Conservation (phyloP, 92 coral and sea anemone genomes). For the Diadumene lineata region DNA sequence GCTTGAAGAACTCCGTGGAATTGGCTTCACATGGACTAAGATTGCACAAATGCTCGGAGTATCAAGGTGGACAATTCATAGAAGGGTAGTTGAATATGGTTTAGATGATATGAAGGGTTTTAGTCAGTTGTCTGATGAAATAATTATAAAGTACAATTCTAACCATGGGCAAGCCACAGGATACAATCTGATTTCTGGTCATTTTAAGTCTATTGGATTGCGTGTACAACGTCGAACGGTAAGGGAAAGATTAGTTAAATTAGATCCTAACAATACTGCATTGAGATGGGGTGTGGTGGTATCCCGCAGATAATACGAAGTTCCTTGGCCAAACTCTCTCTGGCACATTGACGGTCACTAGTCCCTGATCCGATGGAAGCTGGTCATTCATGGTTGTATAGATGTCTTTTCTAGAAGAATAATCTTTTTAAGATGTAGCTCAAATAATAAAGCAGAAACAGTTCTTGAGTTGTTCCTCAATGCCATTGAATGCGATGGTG, state of each 20-base stretch:
- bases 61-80: slow-evolving; percentile 49
- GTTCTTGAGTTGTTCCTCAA: slow-evolving; percentile 46
- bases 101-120: slow-evolving; percentile 18
- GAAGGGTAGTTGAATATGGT: slow-evolving; percentile 33
- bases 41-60: slow-evolving; percentile 38
- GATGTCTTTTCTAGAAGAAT: slow-evolving; percentile 71
- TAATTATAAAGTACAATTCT: slow-evolving; percentile 36
- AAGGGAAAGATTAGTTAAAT: slow-evolving; percentile 39
- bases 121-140: slow-evolving; percentile 30
- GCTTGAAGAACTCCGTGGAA: slow-evolving; percentile 30
- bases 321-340: slow-evolving; percentile 61
- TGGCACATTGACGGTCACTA: slow-evolving; percentile 80
- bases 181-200: slow-evolving; percentile 42
- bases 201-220: slow-evolving; percentile 49
- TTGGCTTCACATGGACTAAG: slow-evolving; percentile 32
- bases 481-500: slow-evolving; percentile 49
- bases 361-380: slow-evolving; percentile 62
- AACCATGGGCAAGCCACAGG: slow-evolving; percentile 53
- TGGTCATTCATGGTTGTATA: slow-evolving; percentile 69
- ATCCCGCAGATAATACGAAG: slow-evolving; percentile 46
- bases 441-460: slow-evolving; percentile 57
- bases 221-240: slow-evolving; percentile 48
- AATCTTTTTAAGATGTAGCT: slow-evolving; percentile 50
- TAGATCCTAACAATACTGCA: slow-evolving; percentile 62
- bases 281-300: slow-evolving; percentile 60